These are phyloP conservation scores for Bungarus multicinctus DNA, from an alignment of 2,113 vertebrate genomes.

Conservation along the genomic window DNA sequence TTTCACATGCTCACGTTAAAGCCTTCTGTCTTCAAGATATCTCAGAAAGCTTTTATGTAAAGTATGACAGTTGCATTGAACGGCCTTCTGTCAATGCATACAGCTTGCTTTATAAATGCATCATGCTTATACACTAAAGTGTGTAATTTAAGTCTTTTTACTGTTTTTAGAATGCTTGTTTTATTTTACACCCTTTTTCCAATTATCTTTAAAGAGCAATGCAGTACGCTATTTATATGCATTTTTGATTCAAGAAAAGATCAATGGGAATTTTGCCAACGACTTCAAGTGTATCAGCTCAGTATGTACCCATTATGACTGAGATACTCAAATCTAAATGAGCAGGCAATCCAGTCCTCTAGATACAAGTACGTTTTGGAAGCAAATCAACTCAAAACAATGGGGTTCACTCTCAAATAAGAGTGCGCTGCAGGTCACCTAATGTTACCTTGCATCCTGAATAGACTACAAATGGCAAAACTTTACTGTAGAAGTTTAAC, in stretches of 20 bases:
- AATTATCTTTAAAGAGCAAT: slow-evolving; percentile 1
- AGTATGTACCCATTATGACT: not conserved
- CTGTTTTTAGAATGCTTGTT: slow-evolving; percentile 37
- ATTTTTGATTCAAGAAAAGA: not conserved
- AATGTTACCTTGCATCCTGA: not conserved
- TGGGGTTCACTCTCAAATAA: not conserved
- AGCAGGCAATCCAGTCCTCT: not conserved
- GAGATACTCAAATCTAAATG: not conserved
- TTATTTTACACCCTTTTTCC: slow-evolving; percentile 36
- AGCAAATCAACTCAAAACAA: not conserved
- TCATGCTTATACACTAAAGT: slow-evolving; percentile 33
- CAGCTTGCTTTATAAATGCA: slow-evolving; percentile 30
- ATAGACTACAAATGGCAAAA: not conserved
- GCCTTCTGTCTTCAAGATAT: slow-evolving; percentile 38
- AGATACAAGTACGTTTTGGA: not conserved
- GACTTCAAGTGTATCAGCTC: not conserved
- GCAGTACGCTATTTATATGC: not conserved
- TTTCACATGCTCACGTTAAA: slow-evolving; percentile 43
- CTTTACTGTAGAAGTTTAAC: not conserved
- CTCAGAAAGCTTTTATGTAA: slow-evolving; percentile 51
- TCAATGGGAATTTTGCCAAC: not conserved
- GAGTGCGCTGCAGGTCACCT: not conserved
- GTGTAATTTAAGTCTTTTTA: slow-evolving; percentile 38
- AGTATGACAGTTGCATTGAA: slow-evolving; percentile 53
- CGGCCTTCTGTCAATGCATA: slow-evolving; percentile 58